Evolutionary conservation across 2,797 vertebrate species (phyloP), one percentile per base, ranked within the genome.

Genomic region (Clarias platycephalus): DNA sequence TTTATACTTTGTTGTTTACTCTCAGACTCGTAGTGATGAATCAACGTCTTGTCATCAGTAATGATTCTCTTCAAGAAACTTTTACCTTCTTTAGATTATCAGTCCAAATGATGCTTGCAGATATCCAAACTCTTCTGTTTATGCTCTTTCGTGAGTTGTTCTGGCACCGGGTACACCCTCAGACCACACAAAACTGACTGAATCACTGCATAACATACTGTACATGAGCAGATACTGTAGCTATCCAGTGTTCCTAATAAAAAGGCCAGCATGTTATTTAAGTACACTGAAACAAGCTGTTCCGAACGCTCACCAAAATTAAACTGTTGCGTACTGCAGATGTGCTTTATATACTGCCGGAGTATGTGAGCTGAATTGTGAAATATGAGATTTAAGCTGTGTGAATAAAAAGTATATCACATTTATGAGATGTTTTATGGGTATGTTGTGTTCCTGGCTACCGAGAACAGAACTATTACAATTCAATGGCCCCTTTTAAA

Each of bases 401-500:
- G 12, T 40, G 12, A 44, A 64, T 26, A 80, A 37, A 53, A 5
- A 12, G 13, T 55, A n/a, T 16, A 40, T 4, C 60, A 64, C 13
- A 78, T 78, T 15, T 16, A 26, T 1, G 12, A 57, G 49, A 58
- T 24, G 53, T 58, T 58, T 28, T 28, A 55, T 28, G n/a, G 7
- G 44, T 55, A 18, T 24, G 49, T 22, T 13, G 12, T 44, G n/a
- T 26, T 77, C 28, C 63, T 68, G 81, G 70, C 74, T 26, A 40
- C 70, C 22, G 22, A 55, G 70, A 68, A 71, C 16, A 0, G 26
- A 20, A 40, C 60, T 8, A 40, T 40, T 40, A 40, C 37, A 37
- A 37, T 37, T 37, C 37, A 86, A 85, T 57, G 68, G 44, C 63
- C 53, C 22, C 68, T 44, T 49, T 60, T 63, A 2, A 53, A 7